Evolutionary conservation across 2,113 vertebrate genomes (phyloP).

Genomic region (Cyphomyrus plagiostoma): DNA sequence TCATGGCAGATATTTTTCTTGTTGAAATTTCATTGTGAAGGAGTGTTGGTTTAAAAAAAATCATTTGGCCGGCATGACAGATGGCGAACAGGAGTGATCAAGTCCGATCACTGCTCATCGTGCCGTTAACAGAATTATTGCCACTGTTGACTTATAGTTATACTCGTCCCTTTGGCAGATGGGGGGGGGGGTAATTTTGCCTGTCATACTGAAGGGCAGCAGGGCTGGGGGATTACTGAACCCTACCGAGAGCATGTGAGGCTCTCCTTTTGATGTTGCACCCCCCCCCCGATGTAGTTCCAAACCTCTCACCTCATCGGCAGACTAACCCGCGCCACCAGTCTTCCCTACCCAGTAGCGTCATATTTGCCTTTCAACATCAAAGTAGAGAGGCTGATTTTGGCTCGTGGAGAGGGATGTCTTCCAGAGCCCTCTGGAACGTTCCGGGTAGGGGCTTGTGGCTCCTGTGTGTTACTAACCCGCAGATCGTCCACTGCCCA

Average conservation of each 20-base stretch:
- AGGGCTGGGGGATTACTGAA: background rate
- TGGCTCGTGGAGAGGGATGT: background rate
- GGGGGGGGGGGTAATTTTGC: background rate
- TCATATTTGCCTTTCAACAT: background rate
- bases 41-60: background rate
- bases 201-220: background rate
- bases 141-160: background rate
- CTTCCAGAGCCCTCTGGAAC: background rate
- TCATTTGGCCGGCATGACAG: background rate
- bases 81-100: constrained; percentile 6
- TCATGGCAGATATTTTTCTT: background rate
- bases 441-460: background rate
- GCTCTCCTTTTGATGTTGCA: background rate
- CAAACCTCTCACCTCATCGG: background rate
- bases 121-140: background rate
- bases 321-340: too few relatives aligned
- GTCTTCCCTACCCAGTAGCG: background rate
- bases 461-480: background rate
- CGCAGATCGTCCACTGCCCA: background rate
- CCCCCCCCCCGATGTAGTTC: background rate
- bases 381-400: background rate
- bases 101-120: background rate
- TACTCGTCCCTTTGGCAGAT: background rate
- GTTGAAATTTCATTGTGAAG: background rate
- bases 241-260: background rate